These are phyloP conservation scores for Lindbergichthys nudifrons DNA, from an alignment of 2,797 vertebrate genomes.

Conservation along the genomic window DNA sequence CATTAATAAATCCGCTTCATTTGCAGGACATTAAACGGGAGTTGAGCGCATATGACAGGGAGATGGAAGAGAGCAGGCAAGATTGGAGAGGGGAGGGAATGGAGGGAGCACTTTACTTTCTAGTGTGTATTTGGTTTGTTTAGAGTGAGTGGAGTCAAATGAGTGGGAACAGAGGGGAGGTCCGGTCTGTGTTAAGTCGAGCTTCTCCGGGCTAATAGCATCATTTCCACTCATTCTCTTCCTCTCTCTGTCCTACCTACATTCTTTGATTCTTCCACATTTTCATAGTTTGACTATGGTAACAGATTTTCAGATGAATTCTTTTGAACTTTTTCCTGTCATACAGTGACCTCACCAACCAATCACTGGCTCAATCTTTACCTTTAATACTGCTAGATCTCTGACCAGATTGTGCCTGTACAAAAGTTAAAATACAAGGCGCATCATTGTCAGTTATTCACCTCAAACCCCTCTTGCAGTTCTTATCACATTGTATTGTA, in stretches of 20 bases:
- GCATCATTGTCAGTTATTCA: not conserved
- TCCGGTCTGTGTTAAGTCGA: slow-evolving; percentile 38
- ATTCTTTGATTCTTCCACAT: not conserved
- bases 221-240: slow-evolving; percentile 65
- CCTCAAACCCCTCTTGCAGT: not conserved
- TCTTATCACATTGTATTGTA: not conserved
- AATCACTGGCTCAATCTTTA: not conserved
- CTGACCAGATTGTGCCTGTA: not conserved
- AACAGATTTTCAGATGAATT: slow-evolving; percentile 13
- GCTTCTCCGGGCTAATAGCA: slow-evolving; percentile 62
- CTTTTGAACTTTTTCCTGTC: slow-evolving; percentile 3
- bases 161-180: slow-evolving; percentile 30
- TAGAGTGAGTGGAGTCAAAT: slow-evolving; percentile 60
- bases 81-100: slow-evolving; percentile 23
- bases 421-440: not conserved
- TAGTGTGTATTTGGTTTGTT: slow-evolving; percentile 69
- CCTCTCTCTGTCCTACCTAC: not conserved
- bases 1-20: slow-evolving; percentile 91
- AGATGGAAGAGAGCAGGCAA: slow-evolving; percentile 64
- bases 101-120: slow-evolving; percentile 63
- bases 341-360: not conserved
- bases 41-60: slow-evolving; percentile 83
- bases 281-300: not conserved
- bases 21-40: slow-evolving; percentile 89
- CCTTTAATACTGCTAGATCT: not conserved